phyloP scores from a whole-genome alignment of 2,888 invertebrate species.

The Homarus gammarus region DNA sequence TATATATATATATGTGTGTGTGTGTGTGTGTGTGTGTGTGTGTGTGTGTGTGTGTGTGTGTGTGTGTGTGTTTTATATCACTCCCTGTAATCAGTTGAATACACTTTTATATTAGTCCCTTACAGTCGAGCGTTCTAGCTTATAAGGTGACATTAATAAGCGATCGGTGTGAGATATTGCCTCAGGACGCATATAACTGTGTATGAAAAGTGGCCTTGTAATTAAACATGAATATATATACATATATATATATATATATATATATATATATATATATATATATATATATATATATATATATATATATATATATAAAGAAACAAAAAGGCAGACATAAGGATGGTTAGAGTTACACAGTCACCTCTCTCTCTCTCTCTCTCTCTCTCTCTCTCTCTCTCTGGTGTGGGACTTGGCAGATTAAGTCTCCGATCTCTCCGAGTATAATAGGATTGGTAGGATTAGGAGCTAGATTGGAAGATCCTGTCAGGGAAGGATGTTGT shows the following conservation, averaged over 20 bases:
- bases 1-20: not conserved
- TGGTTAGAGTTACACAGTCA: no score
- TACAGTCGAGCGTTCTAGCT: no score
- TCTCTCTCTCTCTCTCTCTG: not conserved
- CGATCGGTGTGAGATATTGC: no score
- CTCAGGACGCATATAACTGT: no score
- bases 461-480: not conserved
- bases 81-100: no score
- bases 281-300: conserved; percentile 8
- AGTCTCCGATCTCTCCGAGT: not conserved
- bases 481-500: not conserved
- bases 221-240: not conserved
- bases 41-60: not conserved
- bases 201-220: no score
- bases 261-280: conserved; percentile 8
- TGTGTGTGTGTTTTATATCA: not conserved
- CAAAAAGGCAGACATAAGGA: no score
- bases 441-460: not conserved
- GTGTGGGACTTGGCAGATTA: not conserved
- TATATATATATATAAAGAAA: not conserved
- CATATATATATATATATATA: conserved; percentile 8
- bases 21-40: not conserved
- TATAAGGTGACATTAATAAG: no score
- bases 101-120: no score
- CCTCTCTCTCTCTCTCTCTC: no score